These are phyloP conservation scores for Loris lydekkerianus DNA, from an alignment of 2,797 vertebrate species.

Conservation along the genomic window DNA sequence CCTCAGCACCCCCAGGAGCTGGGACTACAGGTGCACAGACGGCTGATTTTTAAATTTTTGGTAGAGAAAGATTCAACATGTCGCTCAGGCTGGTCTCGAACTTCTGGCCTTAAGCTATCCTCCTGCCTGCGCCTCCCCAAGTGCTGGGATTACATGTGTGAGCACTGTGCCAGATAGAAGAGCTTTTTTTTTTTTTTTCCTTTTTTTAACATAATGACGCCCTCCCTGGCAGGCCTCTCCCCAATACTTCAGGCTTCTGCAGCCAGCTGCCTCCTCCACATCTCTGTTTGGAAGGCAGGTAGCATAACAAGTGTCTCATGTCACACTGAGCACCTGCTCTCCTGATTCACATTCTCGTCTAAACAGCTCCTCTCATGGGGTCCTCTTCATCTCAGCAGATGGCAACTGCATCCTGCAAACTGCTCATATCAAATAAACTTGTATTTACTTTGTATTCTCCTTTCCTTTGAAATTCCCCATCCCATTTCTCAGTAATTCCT, in stretches of 20 bases:
- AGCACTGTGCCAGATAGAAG: neutral
- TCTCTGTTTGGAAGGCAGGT: neutral
- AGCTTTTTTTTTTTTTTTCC: neutral
- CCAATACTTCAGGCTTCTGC: neutral
- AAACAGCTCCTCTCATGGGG: neutral
- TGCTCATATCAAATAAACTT: neutral
- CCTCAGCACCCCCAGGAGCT: neutral
- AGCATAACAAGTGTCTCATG: neutral
- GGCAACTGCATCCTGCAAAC: neutral
- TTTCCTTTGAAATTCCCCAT: slow-evolving; percentile 19
- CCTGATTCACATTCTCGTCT: neutral
- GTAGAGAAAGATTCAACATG: neutral
- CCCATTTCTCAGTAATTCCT: neutral
- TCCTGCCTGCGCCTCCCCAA: neutral
- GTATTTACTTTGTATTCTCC: neutral
- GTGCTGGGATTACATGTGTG: neutral
- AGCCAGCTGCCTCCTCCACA: neutral
- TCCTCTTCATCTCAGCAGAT: neutral
- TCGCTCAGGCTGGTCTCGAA: neutral
- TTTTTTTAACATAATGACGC: neutral
- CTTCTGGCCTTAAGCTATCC: neutral
- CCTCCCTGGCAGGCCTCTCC: neutral
- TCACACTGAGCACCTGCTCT: neutral
- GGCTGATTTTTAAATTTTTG: neutral
- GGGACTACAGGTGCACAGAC: neutral